Percentiles rank a stretch among this genome's conserved stretches.
phyloP scores from a whole-genome alignment of 2,888 invertebrate genomes.

The Congeria kusceri region DNA sequence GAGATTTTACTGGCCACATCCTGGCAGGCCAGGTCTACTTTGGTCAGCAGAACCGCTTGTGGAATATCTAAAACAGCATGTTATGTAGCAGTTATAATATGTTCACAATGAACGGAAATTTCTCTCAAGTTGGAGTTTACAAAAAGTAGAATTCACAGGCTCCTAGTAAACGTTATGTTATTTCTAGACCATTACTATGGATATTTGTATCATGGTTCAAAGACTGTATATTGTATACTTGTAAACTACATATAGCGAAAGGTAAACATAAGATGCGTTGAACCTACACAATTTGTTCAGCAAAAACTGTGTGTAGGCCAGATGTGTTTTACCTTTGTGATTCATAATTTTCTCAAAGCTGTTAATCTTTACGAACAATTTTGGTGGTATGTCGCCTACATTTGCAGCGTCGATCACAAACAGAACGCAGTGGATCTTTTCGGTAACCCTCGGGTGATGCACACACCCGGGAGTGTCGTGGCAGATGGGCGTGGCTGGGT shows the following conservation, averaged over 20 bases:
- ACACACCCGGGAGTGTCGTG: conserved; percentile 60
- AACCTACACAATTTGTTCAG: too few relatives aligned
- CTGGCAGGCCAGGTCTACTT: conserved; percentile 66
- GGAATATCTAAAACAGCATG: conserved; percentile 58
- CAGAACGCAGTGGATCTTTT: conserved; percentile 70
- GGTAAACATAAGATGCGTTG: too few relatives aligned
- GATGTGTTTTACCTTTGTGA: conserved; percentile 66
- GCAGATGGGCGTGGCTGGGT: conserved; percentile 52
- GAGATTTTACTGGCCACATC: conserved; percentile 47
- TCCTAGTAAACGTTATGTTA: too few relatives aligned
- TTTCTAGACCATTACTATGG: too few relatives aligned
- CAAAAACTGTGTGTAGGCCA: too few relatives aligned
- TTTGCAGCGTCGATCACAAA: conserved; percentile 67
- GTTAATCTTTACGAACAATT: conserved; percentile 66
- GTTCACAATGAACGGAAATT: too few relatives aligned
- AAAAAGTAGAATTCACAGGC: too few relatives aligned
- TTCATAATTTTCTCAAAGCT: conserved; percentile 55
- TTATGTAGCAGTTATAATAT: too few relatives aligned
- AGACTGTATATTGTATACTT: too few relatives aligned
- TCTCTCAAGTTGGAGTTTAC: too few relatives aligned
- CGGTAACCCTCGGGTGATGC: conserved; percentile 57
- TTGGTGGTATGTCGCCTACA: conserved; percentile 59
- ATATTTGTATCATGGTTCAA: too few relatives aligned
- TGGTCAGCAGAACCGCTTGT: conserved; percentile 67
- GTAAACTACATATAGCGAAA: too few relatives aligned